phyloP scores from a whole-genome alignment of 2,797 vertebrate species.

The Phalloptychus januarius region DNA sequence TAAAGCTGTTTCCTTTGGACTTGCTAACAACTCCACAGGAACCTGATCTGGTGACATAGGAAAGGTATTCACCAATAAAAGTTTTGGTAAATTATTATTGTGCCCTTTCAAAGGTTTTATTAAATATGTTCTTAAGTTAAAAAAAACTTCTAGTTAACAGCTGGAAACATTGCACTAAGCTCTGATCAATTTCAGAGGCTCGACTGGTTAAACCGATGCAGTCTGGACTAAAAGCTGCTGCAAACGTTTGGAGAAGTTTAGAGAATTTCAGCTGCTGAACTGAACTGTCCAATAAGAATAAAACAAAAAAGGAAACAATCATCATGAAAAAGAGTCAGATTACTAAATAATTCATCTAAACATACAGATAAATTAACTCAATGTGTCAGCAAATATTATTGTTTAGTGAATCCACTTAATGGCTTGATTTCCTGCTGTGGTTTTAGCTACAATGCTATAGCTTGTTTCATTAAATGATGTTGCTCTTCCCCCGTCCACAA shows the following conservation, averaged over 20 bases:
- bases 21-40: background rate
- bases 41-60: background rate
- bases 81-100: background rate
- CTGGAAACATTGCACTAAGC: background rate
- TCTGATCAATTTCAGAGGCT: background rate
- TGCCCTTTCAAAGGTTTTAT: background rate
- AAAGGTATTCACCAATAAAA: background rate
- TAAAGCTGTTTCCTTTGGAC: background rate
- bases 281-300: background rate
- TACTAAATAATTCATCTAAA: background rate
- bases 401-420: background rate
- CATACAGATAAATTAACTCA: background rate
- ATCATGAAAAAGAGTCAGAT: background rate
- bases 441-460: background rate
- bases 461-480: slow-evolving; percentile 1
- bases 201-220: background rate
- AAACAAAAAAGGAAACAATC: background rate
- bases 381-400: background rate
- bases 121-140: background rate
- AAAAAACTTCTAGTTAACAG: background rate
- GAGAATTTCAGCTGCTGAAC: background rate
- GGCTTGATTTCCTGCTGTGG: background rate
- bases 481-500: background rate
- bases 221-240: background rate
- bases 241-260: background rate